Evolutionary conservation across 1,140 invertebrate genomes (phyloP).

Genomic region (Papilio glaucus): DNA sequence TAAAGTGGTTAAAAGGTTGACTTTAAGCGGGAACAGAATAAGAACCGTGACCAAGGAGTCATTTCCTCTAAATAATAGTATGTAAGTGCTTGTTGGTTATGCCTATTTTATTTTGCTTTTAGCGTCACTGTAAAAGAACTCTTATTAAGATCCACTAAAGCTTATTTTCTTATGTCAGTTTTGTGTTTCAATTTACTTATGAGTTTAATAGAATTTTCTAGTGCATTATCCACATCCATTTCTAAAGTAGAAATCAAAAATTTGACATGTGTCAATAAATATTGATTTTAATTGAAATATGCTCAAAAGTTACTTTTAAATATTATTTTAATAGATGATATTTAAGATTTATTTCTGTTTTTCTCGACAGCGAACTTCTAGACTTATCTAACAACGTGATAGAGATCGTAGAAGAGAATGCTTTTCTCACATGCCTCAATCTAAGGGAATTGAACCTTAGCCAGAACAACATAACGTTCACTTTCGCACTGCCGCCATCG

Average conservation of each 20-base stretch:
- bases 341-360: no score
- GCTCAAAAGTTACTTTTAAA: no score
- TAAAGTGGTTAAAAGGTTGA: constrained; percentile 63
- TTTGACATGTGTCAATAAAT: no score
- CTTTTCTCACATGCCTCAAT: constrained; percentile 63
- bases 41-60: constrained; percentile 69
- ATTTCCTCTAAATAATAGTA: constrained; percentile 65
- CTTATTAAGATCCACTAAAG: constrained; percentile 19
- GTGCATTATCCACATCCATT: background rate
- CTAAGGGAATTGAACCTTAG: constrained; percentile 76
- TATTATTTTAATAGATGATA: no score
- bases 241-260: no score
- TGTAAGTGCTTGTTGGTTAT: constrained; percentile 62
- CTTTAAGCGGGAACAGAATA: constrained; percentile 72
- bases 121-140: constrained; percentile 9
- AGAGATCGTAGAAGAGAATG: constrained; percentile 69
- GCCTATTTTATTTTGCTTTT: constrained; percentile 23
- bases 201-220: background rate
- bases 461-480: constrained; percentile 75
- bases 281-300: no score
- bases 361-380: constrained; percentile 70
- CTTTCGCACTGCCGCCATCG: constrained; percentile 63
- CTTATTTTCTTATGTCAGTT: background rate
- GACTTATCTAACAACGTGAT: constrained; percentile 79
- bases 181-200: background rate